These are phyloP conservation scores for Anoplophora glabripennis DNA, from an alignment of 1,140 invertebrate genomes.

Conservation along the genomic window DNA sequence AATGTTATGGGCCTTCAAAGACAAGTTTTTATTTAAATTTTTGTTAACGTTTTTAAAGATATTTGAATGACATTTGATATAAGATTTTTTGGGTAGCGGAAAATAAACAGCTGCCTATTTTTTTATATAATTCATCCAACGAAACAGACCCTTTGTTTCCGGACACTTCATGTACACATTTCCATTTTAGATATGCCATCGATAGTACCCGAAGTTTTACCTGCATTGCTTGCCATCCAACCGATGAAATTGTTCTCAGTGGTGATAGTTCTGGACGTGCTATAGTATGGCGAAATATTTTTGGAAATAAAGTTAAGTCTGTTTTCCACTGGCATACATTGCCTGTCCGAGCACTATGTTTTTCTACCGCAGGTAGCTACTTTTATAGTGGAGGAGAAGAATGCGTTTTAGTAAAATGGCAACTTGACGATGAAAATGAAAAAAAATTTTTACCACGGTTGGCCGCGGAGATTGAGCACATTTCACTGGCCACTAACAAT, in stretches of 20 bases:
- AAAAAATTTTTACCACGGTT: slow-evolving; percentile 72
- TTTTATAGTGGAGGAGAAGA: slow-evolving; percentile 78
- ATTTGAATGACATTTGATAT: too few relatives aligned
- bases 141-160: too few relatives aligned
- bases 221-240: slow-evolving; percentile 68
- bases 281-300: slow-evolving; percentile 62
- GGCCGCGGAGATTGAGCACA: slow-evolving; percentile 64
- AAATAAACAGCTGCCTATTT: too few relatives aligned
- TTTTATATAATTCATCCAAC: too few relatives aligned
- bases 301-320: slow-evolving; percentile 49
- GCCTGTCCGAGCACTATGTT: slow-evolving; percentile 66
- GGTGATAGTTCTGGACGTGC: slow-evolving; percentile 69
- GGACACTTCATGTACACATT: slow-evolving; percentile 16
- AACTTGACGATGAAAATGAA: slow-evolving; percentile 53
- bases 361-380: slow-evolving; percentile 63
- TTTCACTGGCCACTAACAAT: slow-evolving; percentile 66
- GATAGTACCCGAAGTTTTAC: slow-evolving; percentile 55
- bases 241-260: slow-evolving; percentile 64
- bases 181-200: slow-evolving; percentile 47
- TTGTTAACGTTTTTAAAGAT: too few relatives aligned
- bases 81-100: too few relatives aligned
- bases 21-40: too few relatives aligned
- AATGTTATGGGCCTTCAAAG: too few relatives aligned
- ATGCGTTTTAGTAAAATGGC: slow-evolving; percentile 79
- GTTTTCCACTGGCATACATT: slow-evolving; percentile 80